These are phyloP conservation scores for Himalopsyche japonica DNA, from an alignment of 2,888 invertebrate genomes.

Conservation along the genomic window DNA sequence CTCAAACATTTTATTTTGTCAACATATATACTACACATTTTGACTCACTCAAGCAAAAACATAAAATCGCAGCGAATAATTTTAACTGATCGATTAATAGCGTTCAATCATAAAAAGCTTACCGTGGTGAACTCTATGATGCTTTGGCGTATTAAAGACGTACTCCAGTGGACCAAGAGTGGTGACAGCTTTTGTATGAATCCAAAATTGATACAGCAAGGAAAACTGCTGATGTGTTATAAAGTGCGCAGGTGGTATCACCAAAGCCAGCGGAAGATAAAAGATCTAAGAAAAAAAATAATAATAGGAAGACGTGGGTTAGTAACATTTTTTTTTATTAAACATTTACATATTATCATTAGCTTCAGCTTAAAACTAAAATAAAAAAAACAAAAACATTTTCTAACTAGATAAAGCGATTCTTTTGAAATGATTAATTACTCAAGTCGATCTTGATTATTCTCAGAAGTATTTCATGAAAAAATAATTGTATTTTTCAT, in stretches of 20 bases:
- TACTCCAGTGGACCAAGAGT: constrained; percentile 84
- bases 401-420: too few relatives aligned
- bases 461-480: background rate
- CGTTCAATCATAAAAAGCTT: constrained; percentile 42
- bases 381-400: too few relatives aligned
- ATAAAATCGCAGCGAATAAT: too few relatives aligned
- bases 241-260: constrained; percentile 77
- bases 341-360: too few relatives aligned
- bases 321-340: background rate
- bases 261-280: constrained; percentile 73
- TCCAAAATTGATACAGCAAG: constrained; percentile 91
- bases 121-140: constrained; percentile 87
- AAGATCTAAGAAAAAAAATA: constrained; percentile 59
- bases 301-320: too few relatives aligned
- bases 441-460: background rate
- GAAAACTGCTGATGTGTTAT: constrained; percentile 88
- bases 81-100: too few relatives aligned
- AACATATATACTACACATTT: too few relatives aligned
- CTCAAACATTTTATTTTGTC: too few relatives aligned
- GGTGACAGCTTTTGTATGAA: constrained; percentile 83
- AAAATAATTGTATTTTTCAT: background rate
- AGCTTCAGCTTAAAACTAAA: too few relatives aligned
- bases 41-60: too few relatives aligned
- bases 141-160: constrained; percentile 86
- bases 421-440: too few relatives aligned